Conservation (phyloP, 2,797 vertebrate genomes). For the Siniperca obscura region DNA sequence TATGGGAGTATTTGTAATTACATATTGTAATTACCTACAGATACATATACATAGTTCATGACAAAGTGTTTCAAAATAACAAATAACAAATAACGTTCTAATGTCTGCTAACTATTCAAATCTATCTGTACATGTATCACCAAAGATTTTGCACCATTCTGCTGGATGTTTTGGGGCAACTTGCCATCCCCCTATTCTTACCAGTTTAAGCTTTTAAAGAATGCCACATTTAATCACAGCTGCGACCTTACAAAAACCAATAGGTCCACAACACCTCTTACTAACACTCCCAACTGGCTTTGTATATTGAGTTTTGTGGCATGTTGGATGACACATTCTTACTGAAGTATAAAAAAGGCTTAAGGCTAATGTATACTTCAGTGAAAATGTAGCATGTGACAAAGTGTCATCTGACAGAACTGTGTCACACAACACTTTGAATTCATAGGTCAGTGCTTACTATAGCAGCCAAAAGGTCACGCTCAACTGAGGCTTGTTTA, state of each 20-base stretch:
- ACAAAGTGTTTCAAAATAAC: not conserved
- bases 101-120: not conserved
- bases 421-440: conserved; percentile 32
- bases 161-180: not conserved
- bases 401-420: conserved; percentile 35
- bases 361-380: conserved; percentile 24
- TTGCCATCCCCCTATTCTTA: not conserved
- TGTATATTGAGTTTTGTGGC: conserved; percentile 5
- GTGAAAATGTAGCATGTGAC: conserved; percentile 22
- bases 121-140: not conserved
- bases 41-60: no score
- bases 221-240: conserved; percentile 8
- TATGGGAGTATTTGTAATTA: not conserved
- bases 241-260: not conserved
- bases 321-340: not conserved
- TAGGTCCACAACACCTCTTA: not conserved
- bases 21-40: not conserved
- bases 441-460: not conserved
- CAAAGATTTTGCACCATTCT: not conserved
- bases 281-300: conserved; percentile 10
- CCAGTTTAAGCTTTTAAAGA: not conserved
- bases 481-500: conserved; percentile 15
- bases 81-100: not conserved
- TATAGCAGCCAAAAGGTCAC: conserved; percentile 12
- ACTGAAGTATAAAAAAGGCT: conserved; percentile 21